Base-by-base conservation (phyloP, 2,888 invertebrate species). In the Orchesellides sinensis region DNA sequence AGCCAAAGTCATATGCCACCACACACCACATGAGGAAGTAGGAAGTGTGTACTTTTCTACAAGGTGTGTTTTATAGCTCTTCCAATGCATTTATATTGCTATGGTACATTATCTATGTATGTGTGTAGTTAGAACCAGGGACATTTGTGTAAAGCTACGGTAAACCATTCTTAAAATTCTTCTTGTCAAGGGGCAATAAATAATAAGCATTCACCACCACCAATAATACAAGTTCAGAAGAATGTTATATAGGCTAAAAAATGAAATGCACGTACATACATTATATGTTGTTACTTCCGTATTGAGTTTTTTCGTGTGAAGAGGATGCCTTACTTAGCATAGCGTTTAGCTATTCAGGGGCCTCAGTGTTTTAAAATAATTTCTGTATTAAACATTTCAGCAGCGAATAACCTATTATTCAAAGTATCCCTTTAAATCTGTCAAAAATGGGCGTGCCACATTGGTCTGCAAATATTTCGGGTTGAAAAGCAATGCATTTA, bases 141-240 rank as follows among this genome's bases (percentile, higher is more conserved):
- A n/a, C n/a, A n/a, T n/a, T n/a, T n/a, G n/a, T n/a, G n/a, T n/a
- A n/a, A n/a, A n/a, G n/a, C n/a, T n/a, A n/a, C n/a, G n/a, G n/a
- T n/a, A n/a, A 45, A 12, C 32, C 40, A 63, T 78, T 79, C 61
- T 81, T 74, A 81, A 54, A 81, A 81, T 81, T 81, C 73, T 74
- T 47, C 40, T 68, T 74, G 81, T 59, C 73, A 68, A 68, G 35
- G 12, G 14, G 73, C 59, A 73, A 81, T 81, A 81, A 81, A 81
- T 81, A 81, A 81, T 81, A 61, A 45, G 54, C 40, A 45, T 56
- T 56, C 52, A 56, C 56, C 23, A 56, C 25, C 10, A 56, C 25
- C 8, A 14, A 25, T 56, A 25, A 19, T 49, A 17, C 49, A 17
- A 49, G 8, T 2, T 19, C 17, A 49, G 2, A 49, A 49, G 19